These are phyloP conservation scores for Glaucopsyche alexis DNA, from an alignment of 2,888 invertebrate genomes.

Conservation along the genomic window DNA sequence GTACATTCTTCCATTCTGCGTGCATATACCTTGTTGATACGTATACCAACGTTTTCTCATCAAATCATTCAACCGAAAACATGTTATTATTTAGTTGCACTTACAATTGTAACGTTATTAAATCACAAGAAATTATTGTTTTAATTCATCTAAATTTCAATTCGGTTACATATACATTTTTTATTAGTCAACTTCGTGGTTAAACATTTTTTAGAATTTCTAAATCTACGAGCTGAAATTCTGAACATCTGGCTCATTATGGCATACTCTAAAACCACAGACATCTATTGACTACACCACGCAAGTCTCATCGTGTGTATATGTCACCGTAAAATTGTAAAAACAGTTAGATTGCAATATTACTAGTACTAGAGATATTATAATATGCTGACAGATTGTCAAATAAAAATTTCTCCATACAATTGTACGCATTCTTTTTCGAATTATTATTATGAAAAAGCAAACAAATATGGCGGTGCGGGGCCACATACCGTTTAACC, in stretches of 20 bases:
- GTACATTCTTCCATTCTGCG: background rate
- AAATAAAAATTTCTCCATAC: too few species aligned
- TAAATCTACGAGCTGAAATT: conserved; percentile 11
- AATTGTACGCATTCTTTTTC: too few species aligned
- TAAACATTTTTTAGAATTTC: background rate
- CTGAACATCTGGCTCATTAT: background rate
- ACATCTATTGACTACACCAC: too few species aligned
- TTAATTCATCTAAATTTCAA: background rate
- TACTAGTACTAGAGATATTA: too few species aligned
- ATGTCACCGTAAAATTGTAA: too few species aligned
- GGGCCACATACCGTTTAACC: too few species aligned
- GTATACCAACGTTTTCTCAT: background rate
- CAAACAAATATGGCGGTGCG: too few species aligned
- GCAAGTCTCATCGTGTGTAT: too few species aligned
- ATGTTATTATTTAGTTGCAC: background rate
- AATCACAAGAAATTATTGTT: background rate
- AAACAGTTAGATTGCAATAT: too few species aligned
- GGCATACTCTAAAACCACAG: conserved; percentile 2
- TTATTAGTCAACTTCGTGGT: background rate
- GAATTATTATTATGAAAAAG: too few species aligned
- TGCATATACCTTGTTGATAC: background rate
- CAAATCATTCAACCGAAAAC: background rate
- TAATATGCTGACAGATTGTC: too few species aligned
- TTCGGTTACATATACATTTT: background rate
- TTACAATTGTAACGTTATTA: background rate